Evolutionary conservation across 2,113 vertebrate species (phyloP).

Genomic region (Lota lota): DNA sequence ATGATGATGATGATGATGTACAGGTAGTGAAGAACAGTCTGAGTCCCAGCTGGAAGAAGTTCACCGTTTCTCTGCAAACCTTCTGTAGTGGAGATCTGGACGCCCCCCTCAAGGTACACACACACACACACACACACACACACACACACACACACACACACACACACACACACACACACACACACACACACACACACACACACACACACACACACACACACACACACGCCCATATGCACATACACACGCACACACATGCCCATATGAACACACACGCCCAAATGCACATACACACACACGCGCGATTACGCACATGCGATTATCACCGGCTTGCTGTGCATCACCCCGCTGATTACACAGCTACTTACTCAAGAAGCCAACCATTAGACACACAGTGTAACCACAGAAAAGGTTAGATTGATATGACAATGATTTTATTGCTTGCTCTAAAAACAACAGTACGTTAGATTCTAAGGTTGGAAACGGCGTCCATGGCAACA

Average conservation of each 20-base stretch:
- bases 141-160: too few relatives aligned
- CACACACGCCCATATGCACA: slow-evolving; percentile 3
- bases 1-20: background rate
- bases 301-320: too few relatives aligned
- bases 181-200: too few relatives aligned
- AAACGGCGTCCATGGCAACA: too few relatives aligned
- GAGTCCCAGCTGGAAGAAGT: slow-evolving; percentile 86
- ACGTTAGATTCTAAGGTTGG: too few relatives aligned
- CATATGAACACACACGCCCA: background rate
- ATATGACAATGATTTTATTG: background rate
- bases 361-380: background rate
- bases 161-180: too few relatives aligned
- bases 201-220: too few relatives aligned
- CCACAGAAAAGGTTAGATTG: background rate
- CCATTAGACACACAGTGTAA: too few relatives aligned
- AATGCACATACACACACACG: background rate
- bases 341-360: background rate
- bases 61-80: slow-evolving; percentile 83
- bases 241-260: slow-evolving; percentile 1
- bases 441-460: too few relatives aligned
- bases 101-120: slow-evolving; percentile 81
- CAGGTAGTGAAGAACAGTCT: slow-evolving; percentile 95
- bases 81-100: slow-evolving; percentile 84
- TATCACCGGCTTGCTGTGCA: too few relatives aligned
- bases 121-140: too few relatives aligned